Evolutionary conservation across 2,797 vertebrate species (phyloP), one percentile per base, ranked within the genome.

Genomic region (Malurus leucopterus): DNA sequence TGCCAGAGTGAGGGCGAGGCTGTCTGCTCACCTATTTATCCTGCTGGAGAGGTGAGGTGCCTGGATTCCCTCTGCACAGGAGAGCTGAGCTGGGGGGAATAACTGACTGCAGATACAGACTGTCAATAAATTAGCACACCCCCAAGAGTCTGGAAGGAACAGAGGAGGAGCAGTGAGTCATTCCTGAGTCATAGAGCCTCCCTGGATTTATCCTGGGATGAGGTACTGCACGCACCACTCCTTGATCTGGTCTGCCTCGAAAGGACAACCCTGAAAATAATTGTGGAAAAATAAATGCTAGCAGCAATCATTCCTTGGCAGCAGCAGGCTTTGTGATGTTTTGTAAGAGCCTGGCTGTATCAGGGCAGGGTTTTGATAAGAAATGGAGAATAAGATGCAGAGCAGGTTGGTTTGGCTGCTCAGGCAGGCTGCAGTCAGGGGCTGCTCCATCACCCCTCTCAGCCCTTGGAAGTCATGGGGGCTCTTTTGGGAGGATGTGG

Each of bases 141-240:
- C 92, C 89, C 88, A 93, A 89, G 91, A 89, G 93, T 91, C 93
- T 94, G 94, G 93, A 82, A 90, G 92, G 44, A 70, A 64, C 77
- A 90, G 92, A 94, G 91, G 93, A 94, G 89, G 92, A 94, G 84
- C 91, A 81, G 86, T 94, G 94, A 95, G 58, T 95, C 94, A 95
- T 8, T 92, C 43, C 47, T 94, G 95, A 95, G 75, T 95, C 95
- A 95, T 83, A 54, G 93, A 95, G 88, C 82, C 88, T 95, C 84
- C 92, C 91, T 14, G 84, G 88, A 72, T 92, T 74, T 88, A 77
- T 90, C 92, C 92, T 65, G 81, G 65, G 51, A 38, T 69, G 89
- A 84, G 58, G 86, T 68, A 59, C 80, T 85, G 26, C 34, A 47
- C 38, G 19, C 69, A 65, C 87, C 91, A 85, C 91, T 92, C 90